Conservation (phyloP, 2,888 invertebrate genomes). For the Eucera pruinosa region DNA sequence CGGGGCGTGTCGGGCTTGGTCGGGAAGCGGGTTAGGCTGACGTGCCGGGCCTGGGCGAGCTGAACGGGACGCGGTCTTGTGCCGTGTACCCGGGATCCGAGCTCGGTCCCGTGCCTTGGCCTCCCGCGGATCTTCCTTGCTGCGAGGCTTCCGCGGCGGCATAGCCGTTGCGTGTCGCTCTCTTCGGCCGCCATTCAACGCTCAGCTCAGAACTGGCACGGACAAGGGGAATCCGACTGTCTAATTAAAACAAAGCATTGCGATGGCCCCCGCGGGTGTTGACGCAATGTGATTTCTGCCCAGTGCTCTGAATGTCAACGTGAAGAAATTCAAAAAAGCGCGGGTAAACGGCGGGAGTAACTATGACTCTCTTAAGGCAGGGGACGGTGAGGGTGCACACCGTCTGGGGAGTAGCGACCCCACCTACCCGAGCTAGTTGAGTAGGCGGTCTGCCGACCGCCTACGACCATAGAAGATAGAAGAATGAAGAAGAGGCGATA, state of each 20-base stretch:
- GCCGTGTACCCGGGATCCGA: slow-evolving; percentile 53
- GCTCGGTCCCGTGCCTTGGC: slow-evolving; percentile 82
- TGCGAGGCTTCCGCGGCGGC: slow-evolving; percentile 65
- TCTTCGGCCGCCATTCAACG: slow-evolving; percentile 82
- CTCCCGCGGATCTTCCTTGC: slow-evolving; percentile 81
- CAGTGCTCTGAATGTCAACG: slow-evolving; percentile 89
- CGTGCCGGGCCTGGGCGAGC: slow-evolving; percentile 15
- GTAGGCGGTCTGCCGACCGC: too few species aligned
- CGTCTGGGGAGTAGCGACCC: neutral
- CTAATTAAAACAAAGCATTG: slow-evolving; percentile 85
- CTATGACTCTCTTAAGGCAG: neutral
- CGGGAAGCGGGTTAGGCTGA: slow-evolving; percentile 4
- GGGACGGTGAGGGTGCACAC: neutral
- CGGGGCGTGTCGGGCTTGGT: slow-evolving; percentile 84
- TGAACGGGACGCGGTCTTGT: neutral
- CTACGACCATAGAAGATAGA: too few species aligned
- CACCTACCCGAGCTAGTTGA: neutral
- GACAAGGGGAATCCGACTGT: slow-evolving; percentile 83
- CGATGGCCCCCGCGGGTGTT: slow-evolving; percentile 87
- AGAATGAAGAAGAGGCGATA: too few species aligned
- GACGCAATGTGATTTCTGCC: slow-evolving; percentile 90
- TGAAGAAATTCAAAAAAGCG: slow-evolving; percentile 88
- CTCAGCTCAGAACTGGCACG: slow-evolving; percentile 86
- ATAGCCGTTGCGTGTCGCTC: slow-evolving; percentile 66
- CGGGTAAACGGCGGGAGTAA: slow-evolving; percentile 83